Evolutionary conservation across 2,113 vertebrate genomes (phyloP), one percentile per base, ranked within the genome.

Genomic region (Leptobrachium ailaonicum): DNA sequence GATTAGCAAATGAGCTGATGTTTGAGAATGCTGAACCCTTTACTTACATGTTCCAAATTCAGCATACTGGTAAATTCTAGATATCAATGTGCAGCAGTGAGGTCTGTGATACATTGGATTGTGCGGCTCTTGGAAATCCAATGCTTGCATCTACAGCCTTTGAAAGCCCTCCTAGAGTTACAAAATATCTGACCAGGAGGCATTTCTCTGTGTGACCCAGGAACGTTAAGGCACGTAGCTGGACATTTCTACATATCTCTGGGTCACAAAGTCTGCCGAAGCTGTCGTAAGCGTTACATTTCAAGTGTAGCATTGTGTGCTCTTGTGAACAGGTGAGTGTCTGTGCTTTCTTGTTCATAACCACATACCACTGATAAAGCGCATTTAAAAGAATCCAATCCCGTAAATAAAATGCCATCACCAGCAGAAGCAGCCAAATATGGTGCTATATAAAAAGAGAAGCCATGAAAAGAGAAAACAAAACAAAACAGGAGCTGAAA

Each of bases 381-480:
- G 40, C 53, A 73, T 73, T 41, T 74, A 69, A 60, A 66, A 64
- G 69, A 41, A 74, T 14, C 71, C 41, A 47, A 58, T n/a, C 1
- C 41, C 12, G 14, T 60, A 58, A 14, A 58, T 53, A 80, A 66
- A 58, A 66, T 44, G 47, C 40, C 62, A 73, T 58, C 71, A 73
- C 78, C 71, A 60, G 71, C 71, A 68, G 71, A 6, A 47, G 67
- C 45, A 64, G 70, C 77, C 44, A 72, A 64, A 73, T n/a, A 14
- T 47, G 73, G 62, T 67, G 41, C n/a, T 80, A 80, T 69, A 74
- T 73, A 54, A 20, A 73, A 64, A 74, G 50, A 62, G n/a, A 80
- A 80, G 71, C 53, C 14, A 73, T 54, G 56, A 20, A 63, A 20
- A 53, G 53, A 66, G 20, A 32, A 32, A 1, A n/a, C n/a, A 32